Evolutionary conservation across 2,113 vertebrate species (phyloP).

Genomic region (Globicephala melas): DNA sequence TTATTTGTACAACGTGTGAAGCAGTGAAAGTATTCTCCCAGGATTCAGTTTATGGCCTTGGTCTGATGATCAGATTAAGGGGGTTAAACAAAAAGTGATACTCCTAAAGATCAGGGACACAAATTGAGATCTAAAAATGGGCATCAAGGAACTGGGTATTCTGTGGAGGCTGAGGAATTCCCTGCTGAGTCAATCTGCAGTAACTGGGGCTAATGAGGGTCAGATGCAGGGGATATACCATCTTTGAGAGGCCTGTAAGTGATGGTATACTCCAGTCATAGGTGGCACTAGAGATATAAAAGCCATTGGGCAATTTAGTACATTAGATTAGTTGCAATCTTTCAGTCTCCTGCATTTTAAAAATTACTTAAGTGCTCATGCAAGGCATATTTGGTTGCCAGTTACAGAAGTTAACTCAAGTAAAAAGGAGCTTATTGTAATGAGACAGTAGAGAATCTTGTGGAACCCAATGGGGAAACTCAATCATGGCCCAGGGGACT

Average conservation of each 20-base stretch:
- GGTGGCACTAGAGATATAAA: neutral
- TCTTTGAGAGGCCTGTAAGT: neutral
- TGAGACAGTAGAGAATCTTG: neutral
- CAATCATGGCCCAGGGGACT: neutral
- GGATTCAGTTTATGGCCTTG: neutral
- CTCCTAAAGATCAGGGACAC: neutral
- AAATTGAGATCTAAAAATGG: neutral
- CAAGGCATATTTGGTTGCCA: neutral
- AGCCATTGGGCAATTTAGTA: neutral
- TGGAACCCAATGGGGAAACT: neutral
- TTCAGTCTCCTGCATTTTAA: neutral
- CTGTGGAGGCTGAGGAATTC: neutral
- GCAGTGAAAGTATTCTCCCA: neutral
- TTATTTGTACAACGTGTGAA: neutral
- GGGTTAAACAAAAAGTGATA: neutral
- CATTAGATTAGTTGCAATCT: neutral
- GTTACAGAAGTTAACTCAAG: constrained; percentile 1
- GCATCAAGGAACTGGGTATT: neutral
- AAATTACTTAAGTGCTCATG: neutral
- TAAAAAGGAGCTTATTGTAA: neutral
- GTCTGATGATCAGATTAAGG: neutral
- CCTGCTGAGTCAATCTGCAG: neutral
- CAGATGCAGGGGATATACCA: neutral
- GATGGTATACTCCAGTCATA: neutral
- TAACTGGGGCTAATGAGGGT: neutral